Conservation (phyloP, 2,888 invertebrate species). For the Hypomecis punctinalis region DNA sequence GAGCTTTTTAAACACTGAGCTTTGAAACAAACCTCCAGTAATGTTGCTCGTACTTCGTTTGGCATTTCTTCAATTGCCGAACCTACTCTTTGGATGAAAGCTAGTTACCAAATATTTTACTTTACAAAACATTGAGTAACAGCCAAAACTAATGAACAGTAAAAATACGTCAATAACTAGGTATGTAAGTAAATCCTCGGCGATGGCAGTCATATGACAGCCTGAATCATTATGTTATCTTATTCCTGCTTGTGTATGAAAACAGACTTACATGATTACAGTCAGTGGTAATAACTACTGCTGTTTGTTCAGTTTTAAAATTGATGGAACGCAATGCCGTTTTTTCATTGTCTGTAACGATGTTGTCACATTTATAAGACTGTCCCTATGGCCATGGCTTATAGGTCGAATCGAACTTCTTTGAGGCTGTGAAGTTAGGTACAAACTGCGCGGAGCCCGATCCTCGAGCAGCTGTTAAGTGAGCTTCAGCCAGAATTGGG, state of each 20-base stretch:
- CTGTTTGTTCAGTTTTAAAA: conserved; percentile 16
- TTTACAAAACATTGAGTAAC: conserved; percentile 2
- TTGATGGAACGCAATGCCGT: conserved; percentile 2
- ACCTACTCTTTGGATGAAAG: neutral
- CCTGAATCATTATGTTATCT: conserved; percentile 41
- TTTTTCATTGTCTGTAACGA: neutral
- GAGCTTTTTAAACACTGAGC: no score
- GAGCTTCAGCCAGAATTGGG: no score
- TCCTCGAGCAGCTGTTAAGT: no score
- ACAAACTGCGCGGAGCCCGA: no score
- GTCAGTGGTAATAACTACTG: conserved; percentile 22
- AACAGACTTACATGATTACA: conserved; percentile 35
- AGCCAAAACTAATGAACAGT: neutral
- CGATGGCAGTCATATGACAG: conserved; percentile 38
- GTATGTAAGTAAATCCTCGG: neutral
- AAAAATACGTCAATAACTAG: conserved; percentile 1
- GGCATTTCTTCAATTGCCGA: no score
- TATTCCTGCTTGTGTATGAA: conserved; percentile 39
- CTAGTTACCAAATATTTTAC: neutral
- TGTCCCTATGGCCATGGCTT: no score
- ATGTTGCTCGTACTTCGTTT: no score
- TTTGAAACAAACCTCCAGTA: no score
- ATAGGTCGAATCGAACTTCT: no score
- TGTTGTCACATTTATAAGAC: no score
- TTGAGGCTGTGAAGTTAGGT: no score